A percentile compares a stretch with the other conserved stretches of the same genome.
phyloP scores from a whole-genome alignment of 2,113 vertebrate genomes.

The Grallaria varia region DNA sequence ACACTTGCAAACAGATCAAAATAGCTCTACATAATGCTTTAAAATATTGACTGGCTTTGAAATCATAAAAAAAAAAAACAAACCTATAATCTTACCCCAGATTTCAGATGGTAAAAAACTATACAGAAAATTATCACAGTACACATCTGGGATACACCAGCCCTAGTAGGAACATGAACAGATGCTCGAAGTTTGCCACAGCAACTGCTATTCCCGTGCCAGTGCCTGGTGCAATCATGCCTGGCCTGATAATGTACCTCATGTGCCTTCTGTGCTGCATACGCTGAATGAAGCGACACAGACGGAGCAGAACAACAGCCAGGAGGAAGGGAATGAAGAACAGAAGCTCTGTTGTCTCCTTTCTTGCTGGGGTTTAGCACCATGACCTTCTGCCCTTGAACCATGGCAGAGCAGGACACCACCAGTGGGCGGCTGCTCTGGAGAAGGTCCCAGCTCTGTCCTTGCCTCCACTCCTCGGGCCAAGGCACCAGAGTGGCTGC shows the following conservation, averaged over 20 bases:
- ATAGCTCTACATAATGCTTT: neutral
- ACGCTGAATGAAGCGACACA: neutral
- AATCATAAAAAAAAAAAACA: neutral
- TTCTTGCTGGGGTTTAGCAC: neutral
- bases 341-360: neutral
- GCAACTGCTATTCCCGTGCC: neutral
- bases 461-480: neutral
- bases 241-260: neutral
- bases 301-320: neutral
- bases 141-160: neutral
- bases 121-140: rapidly evolving
- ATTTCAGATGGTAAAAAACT: neutral
- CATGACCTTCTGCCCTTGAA: neutral
- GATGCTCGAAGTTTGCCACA: neutral
- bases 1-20: neutral
- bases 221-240: neutral
- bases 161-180: neutral
- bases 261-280: neutral
- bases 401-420: no score
- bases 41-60: neutral
- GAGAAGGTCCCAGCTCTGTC: no score
- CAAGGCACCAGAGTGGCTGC: neutral
- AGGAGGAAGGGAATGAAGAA: neutral
- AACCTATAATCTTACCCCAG: rapidly evolving
- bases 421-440: no score